Evolutionary conservation across 2,797 vertebrate genomes (phyloP).

Genomic region (Arremon aurantiirostris): DNA sequence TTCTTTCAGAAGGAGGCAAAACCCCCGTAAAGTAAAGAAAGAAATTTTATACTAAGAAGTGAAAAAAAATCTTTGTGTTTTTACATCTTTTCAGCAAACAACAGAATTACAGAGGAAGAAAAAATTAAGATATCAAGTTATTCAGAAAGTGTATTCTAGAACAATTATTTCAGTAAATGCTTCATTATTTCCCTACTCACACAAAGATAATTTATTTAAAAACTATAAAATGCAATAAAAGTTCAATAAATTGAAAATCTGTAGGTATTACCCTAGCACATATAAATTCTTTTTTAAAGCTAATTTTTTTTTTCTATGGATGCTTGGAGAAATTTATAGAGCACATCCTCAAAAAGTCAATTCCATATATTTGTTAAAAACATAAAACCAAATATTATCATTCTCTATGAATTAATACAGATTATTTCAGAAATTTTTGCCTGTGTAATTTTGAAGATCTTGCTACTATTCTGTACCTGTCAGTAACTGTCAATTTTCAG

Average conservation of each 20-base stretch:
- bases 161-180: background rate
- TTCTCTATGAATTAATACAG: background rate
- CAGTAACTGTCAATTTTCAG: background rate
- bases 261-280: background rate
- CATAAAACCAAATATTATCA: background rate
- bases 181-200: background rate
- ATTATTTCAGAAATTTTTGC: background rate
- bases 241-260: background rate
- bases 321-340: background rate
- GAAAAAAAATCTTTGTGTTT: background rate
- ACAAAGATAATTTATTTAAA: background rate
- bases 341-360: background rate
- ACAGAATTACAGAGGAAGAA: background rate
- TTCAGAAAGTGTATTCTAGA: background rate
- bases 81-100: background rate
- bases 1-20: background rate
- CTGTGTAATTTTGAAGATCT: background rate
- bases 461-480: background rate
- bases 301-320: background rate
- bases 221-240: background rate
- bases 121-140: background rate
- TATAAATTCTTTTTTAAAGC: background rate
- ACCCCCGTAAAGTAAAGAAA: background rate
- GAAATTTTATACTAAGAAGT: background rate
- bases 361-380: background rate